Conservation (phyloP, 1,140 invertebrate genomes). For the Diorhabda elongata region DNA sequence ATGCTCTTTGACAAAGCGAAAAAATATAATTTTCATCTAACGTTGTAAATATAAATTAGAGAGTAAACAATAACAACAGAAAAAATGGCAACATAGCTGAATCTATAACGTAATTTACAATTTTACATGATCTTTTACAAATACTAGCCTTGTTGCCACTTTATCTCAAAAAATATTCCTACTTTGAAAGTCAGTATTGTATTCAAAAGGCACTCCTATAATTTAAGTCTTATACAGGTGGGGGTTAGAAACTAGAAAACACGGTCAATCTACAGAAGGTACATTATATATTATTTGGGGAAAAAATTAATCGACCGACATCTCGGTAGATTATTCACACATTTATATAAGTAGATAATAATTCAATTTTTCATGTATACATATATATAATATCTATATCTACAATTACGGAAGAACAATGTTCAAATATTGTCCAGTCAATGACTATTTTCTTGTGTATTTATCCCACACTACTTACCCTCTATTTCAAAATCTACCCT, state of each 20-base stretch:
- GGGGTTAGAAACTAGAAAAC: constrained; percentile 18
- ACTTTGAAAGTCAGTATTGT: constrained; percentile 26
- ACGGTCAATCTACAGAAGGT: constrained; percentile 12
- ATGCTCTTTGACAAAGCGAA: constrained; percentile 22
- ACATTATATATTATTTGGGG: constrained; percentile 5
- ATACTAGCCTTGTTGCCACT: not conserved
- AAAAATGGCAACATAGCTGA: not conserved
- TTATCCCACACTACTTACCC: too few relatives aligned
- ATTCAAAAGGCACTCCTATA: constrained; percentile 40
- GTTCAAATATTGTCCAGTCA: not conserved
- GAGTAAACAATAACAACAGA: constrained; percentile 28
- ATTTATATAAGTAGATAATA: not conserved
- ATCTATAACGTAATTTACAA: not conserved
- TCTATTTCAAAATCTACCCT: too few relatives aligned
- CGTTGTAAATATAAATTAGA: constrained; percentile 25
- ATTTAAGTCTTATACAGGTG: constrained; percentile 30
- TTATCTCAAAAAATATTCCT: not conserved
- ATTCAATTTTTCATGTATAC: not conserved
- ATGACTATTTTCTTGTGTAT: too few relatives aligned
- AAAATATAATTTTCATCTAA: constrained; percentile 29
- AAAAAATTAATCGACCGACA: constrained; percentile 1
- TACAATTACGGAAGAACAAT: constrained; percentile 21
- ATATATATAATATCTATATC: not conserved
- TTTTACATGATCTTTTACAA: not conserved
- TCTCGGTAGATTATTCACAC: not conserved